These are phyloP conservation scores for Agraylea sexmaculata DNA, from an alignment of 1,140 invertebrate species.

Conservation along the genomic window DNA sequence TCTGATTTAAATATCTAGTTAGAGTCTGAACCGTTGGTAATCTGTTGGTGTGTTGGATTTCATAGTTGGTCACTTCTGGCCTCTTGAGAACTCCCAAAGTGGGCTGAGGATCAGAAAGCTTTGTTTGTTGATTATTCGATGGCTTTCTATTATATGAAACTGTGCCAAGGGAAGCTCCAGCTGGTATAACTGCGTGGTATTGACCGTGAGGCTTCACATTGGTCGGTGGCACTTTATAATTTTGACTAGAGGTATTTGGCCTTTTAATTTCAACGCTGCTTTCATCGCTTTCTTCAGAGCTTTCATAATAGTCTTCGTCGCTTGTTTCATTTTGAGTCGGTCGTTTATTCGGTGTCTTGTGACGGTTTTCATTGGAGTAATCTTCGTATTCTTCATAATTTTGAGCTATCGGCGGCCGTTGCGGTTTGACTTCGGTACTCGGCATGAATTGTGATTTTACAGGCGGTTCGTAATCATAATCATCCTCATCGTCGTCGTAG, in stretches of 20 bases:
- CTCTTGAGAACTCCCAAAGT: too few species aligned
- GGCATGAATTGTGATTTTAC: constrained; percentile 48
- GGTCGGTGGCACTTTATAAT: constrained; percentile 1
- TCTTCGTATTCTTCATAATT: constrained; percentile 40
- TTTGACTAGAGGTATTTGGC: constrained; percentile 6
- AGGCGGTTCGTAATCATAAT: constrained; percentile 41
- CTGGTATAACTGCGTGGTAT: too few species aligned
- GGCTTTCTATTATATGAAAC: too few species aligned
- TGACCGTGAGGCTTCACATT: too few species aligned
- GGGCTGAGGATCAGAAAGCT: too few species aligned
- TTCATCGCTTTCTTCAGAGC: constrained; percentile 18
- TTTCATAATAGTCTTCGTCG: constrained; percentile 24
- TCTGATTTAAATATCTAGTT: constrained; percentile 37
- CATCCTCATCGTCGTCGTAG: constrained; percentile 40
- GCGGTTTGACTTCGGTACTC: constrained; percentile 42
- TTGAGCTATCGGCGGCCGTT: constrained; percentile 37
- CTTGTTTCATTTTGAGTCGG: constrained; percentile 12
- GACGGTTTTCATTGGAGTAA: constrained; percentile 18
- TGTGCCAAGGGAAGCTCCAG: too few species aligned
- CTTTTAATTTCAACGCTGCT: constrained; percentile 6
- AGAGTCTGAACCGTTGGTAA: constrained; percentile 12
- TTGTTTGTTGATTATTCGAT: constrained; percentile 30
- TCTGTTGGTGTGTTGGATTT: constrained; percentile 25
- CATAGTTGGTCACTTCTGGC: constrained; percentile 30
- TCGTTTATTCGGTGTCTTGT: constrained; percentile 5